Percentiles rank a stretch among this genome's conserved stretches.
These are phyloP conservation scores for Listronotus bonariensis DNA, from an alignment of 1,140 invertebrate genomes.

Conservation along the genomic window DNA sequence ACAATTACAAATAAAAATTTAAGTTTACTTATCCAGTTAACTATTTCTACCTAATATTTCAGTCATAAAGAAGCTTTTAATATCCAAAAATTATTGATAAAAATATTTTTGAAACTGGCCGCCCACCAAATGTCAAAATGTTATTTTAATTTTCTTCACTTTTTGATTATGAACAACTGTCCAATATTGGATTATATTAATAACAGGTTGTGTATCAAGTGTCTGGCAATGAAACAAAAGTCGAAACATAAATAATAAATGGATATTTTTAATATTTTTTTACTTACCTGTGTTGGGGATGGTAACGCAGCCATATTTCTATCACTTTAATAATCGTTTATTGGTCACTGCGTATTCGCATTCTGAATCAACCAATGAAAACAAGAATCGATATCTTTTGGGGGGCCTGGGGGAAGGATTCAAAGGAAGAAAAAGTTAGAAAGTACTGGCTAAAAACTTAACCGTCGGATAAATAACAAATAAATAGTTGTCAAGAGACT, in stretches of 20 bases:
- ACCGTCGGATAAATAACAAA: too few species aligned
- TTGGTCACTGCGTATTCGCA: slow-evolving; percentile 44
- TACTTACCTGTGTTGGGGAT: slow-evolving; percentile 68
- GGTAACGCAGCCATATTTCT: slow-evolving; percentile 70
- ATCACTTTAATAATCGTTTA: slow-evolving; percentile 49
- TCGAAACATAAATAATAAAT: neutral
- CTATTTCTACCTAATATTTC: too few species aligned
- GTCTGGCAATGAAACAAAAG: neutral
- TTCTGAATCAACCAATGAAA: slow-evolving; percentile 47
- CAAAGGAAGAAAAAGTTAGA: neutral
- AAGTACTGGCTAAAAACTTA: neutral
- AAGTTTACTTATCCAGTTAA: too few species aligned
- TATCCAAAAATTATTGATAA: slow-evolving; percentile 16
- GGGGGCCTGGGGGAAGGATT: neutral
- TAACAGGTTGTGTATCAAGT: too few species aligned
- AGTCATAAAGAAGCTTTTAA: neutral
- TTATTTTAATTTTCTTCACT: neutral
- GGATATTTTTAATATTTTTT: slow-evolving; percentile 3
- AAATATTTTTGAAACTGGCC: slow-evolving; percentile 42
- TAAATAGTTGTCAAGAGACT: too few species aligned
- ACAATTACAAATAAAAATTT: too few species aligned
- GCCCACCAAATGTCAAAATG: slow-evolving; percentile 48
- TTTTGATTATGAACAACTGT: too few species aligned
- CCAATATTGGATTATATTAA: too few species aligned
- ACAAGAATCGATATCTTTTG: slow-evolving; percentile 50